Percentiles rank a stretch among this genome's conserved stretches.
Conservation (phyloP, 2,113 vertebrate species). For the Scortum barcoo region DNA sequence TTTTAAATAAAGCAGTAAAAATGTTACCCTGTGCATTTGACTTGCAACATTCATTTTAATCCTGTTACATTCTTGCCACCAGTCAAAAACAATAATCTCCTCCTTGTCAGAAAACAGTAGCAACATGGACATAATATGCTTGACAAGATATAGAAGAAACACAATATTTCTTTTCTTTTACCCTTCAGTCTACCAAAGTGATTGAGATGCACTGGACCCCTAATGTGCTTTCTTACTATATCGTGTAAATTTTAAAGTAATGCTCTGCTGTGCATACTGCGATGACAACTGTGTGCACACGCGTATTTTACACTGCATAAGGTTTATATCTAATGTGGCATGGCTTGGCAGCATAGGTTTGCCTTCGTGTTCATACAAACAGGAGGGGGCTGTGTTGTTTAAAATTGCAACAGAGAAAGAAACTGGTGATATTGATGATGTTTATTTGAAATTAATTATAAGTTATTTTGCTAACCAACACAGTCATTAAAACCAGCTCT, state of each 20-base stretch:
- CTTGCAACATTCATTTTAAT: conserved; percentile 18
- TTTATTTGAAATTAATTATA: neutral
- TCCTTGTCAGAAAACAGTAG: conserved; percentile 8
- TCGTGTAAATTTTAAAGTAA: conserved; percentile 5
- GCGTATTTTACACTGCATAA: neutral
- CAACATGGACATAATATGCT: neutral
- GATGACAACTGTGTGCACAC: neutral
- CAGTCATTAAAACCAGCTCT: conserved; percentile 5
- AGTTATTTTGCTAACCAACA: neutral
- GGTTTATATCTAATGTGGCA: neutral
- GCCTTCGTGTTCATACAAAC: neutral
- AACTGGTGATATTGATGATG: neutral
- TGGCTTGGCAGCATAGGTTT: neutral
- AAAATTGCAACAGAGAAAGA: neutral
- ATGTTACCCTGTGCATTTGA: conserved; percentile 12
- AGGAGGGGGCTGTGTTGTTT: neutral
- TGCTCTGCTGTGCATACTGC: neutral
- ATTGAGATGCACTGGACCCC: neutral
- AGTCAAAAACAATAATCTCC: neutral
- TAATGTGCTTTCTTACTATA: neutral
- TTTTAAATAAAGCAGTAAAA: conserved; percentile 20
- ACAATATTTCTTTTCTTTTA: neutral
- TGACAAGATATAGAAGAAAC: neutral
- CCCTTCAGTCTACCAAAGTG: neutral
- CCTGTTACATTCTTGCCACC: conserved; percentile 1